Evolutionary conservation across 2,888 invertebrate species (phyloP).

Genomic region (Ennomos erosarius): DNA sequence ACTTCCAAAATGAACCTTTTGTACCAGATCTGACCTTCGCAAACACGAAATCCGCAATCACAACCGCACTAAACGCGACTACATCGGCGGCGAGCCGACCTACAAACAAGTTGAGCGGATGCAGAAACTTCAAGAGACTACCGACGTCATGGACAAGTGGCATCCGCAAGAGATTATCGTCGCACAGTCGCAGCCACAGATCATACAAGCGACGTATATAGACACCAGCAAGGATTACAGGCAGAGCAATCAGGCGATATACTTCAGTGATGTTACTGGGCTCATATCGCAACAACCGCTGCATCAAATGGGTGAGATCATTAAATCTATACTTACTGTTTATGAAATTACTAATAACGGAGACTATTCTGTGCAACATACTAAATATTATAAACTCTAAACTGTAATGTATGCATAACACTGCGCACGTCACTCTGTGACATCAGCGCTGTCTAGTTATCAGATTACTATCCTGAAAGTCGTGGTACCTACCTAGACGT

Average conservation of each 20-base stretch:
- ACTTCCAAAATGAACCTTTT: no score
- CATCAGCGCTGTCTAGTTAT: no score
- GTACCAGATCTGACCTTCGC: constrained; percentile 71
- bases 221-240: constrained; percentile 64
- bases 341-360: no score
- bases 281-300: constrained; percentile 63
- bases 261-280: constrained; percentile 68
- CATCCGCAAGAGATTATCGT: constrained; percentile 41
- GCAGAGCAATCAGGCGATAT: constrained; percentile 59
- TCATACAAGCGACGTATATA: constrained; percentile 62
- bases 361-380: no score
- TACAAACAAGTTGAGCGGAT: constrained; percentile 76
- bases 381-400: no score
- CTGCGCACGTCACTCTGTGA: no score
- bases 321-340: neutral
- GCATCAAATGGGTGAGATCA: constrained; percentile 58
- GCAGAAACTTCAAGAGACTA: constrained; percentile 62
- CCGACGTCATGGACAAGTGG: constrained; percentile 50
- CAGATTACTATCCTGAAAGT: no score
- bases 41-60: constrained; percentile 78
- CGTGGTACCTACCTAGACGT: no score
- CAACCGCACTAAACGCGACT: constrained; percentile 77
- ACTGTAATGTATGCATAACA: no score
- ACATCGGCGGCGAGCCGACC: constrained; percentile 76
- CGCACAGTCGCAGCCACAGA: constrained; percentile 46